Base-by-base conservation (phyloP, 2,113 vertebrate species). In the Prionailurus viverrinus region DNA sequence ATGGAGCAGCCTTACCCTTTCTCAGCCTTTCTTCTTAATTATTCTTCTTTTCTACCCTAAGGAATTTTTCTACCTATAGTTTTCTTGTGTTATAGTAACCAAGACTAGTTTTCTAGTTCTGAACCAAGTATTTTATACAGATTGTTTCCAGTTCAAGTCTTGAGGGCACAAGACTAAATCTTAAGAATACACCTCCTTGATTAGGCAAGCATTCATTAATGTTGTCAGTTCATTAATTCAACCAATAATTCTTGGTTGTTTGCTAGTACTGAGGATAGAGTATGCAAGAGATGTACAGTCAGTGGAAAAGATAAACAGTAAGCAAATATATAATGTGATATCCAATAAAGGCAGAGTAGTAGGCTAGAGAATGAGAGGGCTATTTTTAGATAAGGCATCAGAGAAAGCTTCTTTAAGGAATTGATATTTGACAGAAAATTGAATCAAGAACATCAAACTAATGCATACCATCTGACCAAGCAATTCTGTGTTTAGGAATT, bases 391-490 rank as follows among this genome's bases (percentile, higher is more conserved):
- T 73, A 66, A 94, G 51, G n/a, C 25, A 55, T 78, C 29, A 87
- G 33, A 91, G 55, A 91, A 96, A 33, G 4, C 73, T 45, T 79
- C 18, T 96, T 82, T 87, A 96, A 97, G 69, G 45, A 69, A 82
- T 15, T 96, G 27, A 94, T 39, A 89, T 68, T 93, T 96, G 45
- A 96, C 41, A 91, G 68, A 86, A 95, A 94, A 83, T 41, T 87
- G 36, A 78, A 91, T 66, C 27, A 63, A 69, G 39, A 94, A 48
- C 63, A 86, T 96, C 61, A 96, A 27, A 69, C 51, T 93, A 83
- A 91, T 91, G 74, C 61, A 84, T 91, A 76, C 27, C 48, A 65
- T 90, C 92, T 87, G 27, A 88, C 55, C 45, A 95, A 84, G 36
- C 45, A 95, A 23, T 90, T 95, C 68, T 86, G 3, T 18, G 23